A percentile compares a stretch with the other conserved stretches of the same genome.
phyloP scores from a whole-genome alignment of 1,140 invertebrate genomes.

The Polypedilum vanderplanki region DNA sequence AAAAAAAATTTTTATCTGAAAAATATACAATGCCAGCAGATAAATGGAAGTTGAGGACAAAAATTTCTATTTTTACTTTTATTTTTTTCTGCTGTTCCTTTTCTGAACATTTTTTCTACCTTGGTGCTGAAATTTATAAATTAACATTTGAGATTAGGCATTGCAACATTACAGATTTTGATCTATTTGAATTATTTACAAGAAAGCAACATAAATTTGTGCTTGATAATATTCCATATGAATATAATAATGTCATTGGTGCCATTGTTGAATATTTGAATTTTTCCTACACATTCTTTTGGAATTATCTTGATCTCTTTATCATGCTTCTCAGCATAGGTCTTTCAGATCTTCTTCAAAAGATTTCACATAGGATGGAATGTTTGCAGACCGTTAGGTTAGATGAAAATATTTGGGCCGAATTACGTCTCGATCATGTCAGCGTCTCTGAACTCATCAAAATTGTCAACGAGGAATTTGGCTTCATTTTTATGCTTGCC shows the following conservation, averaged over 20 bases:
- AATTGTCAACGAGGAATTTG: not conserved
- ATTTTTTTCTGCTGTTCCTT: not conserved
- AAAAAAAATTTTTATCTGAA: not conserved
- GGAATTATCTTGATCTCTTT: slow-evolving; percentile 63
- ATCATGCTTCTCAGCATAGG: slow-evolving; percentile 60
- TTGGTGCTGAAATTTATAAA: not conserved
- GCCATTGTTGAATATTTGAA: slow-evolving; percentile 33
- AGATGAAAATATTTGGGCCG: not conserved
- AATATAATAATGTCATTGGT: not conserved
- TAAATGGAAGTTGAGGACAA: not conserved
- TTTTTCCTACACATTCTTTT: slow-evolving; percentile 46
- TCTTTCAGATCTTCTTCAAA: slow-evolving; percentile 52
- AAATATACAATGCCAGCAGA: not conserved
- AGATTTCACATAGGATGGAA: slow-evolving; percentile 45
- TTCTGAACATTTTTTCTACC: not conserved
- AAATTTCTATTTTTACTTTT: not conserved
- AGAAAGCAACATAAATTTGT: not conserved
- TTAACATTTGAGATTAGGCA: not conserved
- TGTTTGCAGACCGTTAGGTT: not conserved
- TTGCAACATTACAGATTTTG: not conserved
- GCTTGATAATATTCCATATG: not conserved
- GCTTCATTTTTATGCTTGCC: not conserved
- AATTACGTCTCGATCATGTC: not conserved
- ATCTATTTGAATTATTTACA: not conserved
- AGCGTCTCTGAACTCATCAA: not conserved